Conservation (phyloP, 2,113 vertebrate genomes). For the Coptodon bakossiorum region DNA sequence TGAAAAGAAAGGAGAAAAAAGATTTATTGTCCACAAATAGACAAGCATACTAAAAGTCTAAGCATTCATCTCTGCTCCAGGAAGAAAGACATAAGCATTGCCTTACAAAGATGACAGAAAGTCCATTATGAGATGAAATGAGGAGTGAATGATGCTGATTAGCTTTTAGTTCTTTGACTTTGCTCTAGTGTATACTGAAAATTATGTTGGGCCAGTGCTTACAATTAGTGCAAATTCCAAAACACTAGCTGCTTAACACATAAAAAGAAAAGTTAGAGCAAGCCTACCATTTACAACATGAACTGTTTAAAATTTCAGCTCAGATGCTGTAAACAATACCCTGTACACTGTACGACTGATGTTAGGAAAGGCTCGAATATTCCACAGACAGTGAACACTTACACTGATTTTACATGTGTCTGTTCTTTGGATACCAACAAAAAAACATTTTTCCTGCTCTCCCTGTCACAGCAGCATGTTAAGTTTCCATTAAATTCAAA, state of each 20-base stretch:
- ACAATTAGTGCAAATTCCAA: background rate
- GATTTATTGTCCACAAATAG: constrained; percentile 1
- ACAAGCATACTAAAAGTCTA: background rate
- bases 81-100: background rate
- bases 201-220: background rate
- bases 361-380: background rate
- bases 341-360: background rate
- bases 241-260: background rate
- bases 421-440: background rate
- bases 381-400: background rate
- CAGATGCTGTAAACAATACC: background rate
- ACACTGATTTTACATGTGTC: background rate
- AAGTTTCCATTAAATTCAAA: background rate
- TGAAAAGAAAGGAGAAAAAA: background rate
- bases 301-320: background rate
- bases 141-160: constrained; percentile 30
- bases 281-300: background rate
- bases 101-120: constrained; percentile 17
- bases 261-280: background rate
- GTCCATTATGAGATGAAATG: background rate
- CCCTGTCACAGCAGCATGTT: background rate
- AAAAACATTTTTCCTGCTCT: background rate
- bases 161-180: constrained; percentile 21
- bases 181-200: background rate
- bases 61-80: constrained; percentile 1